Evolutionary conservation across 2,113 vertebrate species (phyloP).

Genomic region (Rhinogobius similis): DNA sequence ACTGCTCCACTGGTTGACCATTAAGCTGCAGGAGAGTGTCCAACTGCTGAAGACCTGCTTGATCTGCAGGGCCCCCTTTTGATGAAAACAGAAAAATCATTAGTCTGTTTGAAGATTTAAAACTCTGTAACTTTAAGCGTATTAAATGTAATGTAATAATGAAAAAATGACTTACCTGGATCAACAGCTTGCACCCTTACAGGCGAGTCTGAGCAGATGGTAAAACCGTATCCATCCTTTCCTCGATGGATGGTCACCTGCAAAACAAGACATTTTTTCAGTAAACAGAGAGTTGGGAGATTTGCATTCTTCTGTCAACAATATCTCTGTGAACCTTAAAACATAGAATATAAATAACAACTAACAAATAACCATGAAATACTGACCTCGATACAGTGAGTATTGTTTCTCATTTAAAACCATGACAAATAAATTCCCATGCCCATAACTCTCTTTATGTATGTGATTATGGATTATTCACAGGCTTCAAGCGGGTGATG

Average conservation of each 20-base stretch:
- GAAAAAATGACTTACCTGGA: conserved; percentile 79
- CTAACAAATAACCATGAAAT: too few relatives aligned
- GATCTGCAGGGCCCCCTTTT: conserved; percentile 91
- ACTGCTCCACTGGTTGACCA: conserved; percentile 90
- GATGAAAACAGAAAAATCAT: conserved; percentile 11
- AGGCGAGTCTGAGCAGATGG: conserved; percentile 94
- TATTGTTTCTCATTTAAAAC: too few relatives aligned
- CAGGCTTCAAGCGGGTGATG: conserved; percentile 44
- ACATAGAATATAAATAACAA: too few relatives aligned
- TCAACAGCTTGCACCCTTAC: conserved; percentile 95
- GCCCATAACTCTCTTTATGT: too few relatives aligned
- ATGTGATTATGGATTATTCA: conserved; percentile 48
- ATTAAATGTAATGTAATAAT: background rate
- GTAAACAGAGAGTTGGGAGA: conserved; percentile 23
- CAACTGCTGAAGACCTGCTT: conserved; percentile 88
- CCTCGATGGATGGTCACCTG: conserved; percentile 93
- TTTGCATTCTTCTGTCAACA: conserved; percentile 33
- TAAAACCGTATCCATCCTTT: conserved; percentile 93
- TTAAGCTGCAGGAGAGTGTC: conserved; percentile 92
- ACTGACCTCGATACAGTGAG: too few relatives aligned
- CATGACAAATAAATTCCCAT: too few relatives aligned
- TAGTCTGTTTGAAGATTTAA: background rate
- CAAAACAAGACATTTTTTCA: conserved; percentile 37
- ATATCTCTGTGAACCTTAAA: background rate
- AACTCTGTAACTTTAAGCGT: background rate